These are phyloP conservation scores for Rhyacichthys aspro DNA, from an alignment of 2,797 vertebrate genomes.

Conservation along the genomic window DNA sequence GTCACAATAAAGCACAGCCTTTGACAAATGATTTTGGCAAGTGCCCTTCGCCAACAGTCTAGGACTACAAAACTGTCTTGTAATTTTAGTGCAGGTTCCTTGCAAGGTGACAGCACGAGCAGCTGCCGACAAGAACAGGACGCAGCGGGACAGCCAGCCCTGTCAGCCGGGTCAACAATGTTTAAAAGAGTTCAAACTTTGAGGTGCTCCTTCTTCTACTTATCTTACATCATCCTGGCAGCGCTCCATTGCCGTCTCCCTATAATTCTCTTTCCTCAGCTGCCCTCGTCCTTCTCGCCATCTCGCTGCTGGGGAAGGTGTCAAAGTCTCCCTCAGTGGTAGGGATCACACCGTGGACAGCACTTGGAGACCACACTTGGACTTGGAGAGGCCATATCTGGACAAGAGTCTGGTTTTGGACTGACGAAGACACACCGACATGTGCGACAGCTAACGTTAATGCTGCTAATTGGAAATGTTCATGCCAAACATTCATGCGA, in stretches of 20 bases:
- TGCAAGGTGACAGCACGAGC: conserved; percentile 25
- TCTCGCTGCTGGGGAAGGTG: not conserved
- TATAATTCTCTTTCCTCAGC: not conserved
- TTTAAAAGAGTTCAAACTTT: conserved; percentile 18
- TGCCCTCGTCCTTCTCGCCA: not conserved
- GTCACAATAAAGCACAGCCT: conserved; percentile 4
- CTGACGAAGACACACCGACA: conserved; percentile 1
- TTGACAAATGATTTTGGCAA: conserved; percentile 46
- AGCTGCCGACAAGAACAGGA: conserved; percentile 17
- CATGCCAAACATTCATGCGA: not conserved
- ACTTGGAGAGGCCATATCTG: not conserved
- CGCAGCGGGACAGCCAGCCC: conserved; percentile 1
- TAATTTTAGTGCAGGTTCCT: conserved; percentile 25
- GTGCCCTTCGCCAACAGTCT: conserved; percentile 14
- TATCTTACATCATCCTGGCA: conserved; percentile 8
- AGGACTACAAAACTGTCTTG: conserved; percentile 31
- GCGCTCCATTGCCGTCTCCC: not conserved
- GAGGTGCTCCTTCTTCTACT: conserved; percentile 11
- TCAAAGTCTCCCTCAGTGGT: conserved; percentile 5
- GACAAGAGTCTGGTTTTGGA: conserved; percentile 4
- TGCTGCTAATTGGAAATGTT: conserved; percentile 9
- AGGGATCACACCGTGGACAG: not conserved
- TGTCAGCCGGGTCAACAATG: conserved; percentile 22
- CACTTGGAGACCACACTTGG: not conserved
- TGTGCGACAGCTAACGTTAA: conserved; percentile 4